Evolutionary conservation across 2,888 invertebrate genomes (phyloP).

Genomic region (Andrena flavipes): DNA sequence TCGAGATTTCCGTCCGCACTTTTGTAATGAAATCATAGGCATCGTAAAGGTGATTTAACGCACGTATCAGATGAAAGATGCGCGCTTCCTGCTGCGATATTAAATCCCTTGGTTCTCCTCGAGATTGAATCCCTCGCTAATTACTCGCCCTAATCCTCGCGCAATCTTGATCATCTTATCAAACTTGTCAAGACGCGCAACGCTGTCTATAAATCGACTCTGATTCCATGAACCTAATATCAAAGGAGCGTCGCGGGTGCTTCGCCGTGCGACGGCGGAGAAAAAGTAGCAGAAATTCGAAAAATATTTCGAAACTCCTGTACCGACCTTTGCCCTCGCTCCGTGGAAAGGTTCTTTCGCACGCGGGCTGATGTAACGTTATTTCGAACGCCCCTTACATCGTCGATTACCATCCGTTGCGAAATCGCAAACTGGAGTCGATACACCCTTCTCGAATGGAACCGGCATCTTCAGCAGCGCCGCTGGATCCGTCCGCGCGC

Average conservation of each 20-base stretch:
- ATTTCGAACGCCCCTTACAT: conserved; percentile 38
- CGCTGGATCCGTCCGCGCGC: conserved; percentile 30
- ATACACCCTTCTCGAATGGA: conserved; percentile 54
- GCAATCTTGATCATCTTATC: conserved; percentile 22
- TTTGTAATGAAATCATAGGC: background rate
- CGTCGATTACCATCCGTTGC: conserved; percentile 48
- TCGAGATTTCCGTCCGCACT: background rate
- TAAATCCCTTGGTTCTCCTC: background rate
- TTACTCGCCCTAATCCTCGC: conserved; percentile 6
- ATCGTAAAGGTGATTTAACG: background rate
- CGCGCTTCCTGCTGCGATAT: background rate
- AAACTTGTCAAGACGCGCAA: conserved; percentile 10
- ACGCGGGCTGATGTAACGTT: conserved; percentile 39
- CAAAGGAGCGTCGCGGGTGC: background rate
- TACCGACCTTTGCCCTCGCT: conserved; percentile 21
- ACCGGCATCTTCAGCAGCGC: conserved; percentile 23
- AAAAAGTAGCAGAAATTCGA: conserved; percentile 6
- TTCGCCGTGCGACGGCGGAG: background rate
- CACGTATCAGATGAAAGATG: background rate
- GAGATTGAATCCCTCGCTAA: conserved; percentile 29
- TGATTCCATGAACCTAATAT: background rate
- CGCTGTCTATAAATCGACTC: background rate
- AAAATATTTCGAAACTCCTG: conserved; percentile 42
- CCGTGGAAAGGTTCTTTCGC: conserved; percentile 16
- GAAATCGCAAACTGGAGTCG: conserved; percentile 52